Conservation (phyloP, 2,113 vertebrate species). For the Psittacula cyanocephala region DNA sequence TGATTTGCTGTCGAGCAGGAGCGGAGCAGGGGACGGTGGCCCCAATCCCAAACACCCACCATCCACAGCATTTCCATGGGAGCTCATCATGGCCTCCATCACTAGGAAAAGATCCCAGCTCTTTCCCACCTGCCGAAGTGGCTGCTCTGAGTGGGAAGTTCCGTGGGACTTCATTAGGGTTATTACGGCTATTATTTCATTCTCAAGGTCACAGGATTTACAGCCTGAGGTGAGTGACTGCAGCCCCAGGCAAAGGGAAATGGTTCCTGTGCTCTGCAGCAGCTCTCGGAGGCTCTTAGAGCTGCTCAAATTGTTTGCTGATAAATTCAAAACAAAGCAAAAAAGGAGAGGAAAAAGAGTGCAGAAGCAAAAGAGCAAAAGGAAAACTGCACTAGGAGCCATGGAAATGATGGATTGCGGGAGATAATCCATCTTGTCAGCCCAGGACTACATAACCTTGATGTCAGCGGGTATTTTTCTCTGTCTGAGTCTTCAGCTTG, state of each 20-base stretch:
- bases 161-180: slow-evolving; percentile 12
- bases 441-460: slow-evolving; percentile 71
- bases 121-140: slow-evolving; percentile 27
- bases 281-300: slow-evolving; percentile 65
- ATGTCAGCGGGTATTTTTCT: slow-evolving; percentile 71
- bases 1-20: neutral
- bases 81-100: neutral
- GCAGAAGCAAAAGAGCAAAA: slow-evolving; percentile 11
- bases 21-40: neutral
- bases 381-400: slow-evolving; percentile 50
- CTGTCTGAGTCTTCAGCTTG: slow-evolving; percentile 51
- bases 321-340: neutral
- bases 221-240: slow-evolving; percentile 69
- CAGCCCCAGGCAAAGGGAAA: slow-evolving; percentile 67
- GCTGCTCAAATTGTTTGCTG: slow-evolving; percentile 69
- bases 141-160: slow-evolving; percentile 4
- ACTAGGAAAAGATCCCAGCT: neutral
- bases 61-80: neutral
- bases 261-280: slow-evolving; percentile 66
- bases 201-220: slow-evolving; percentile 72
- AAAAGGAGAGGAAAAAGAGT: neutral
- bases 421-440: slow-evolving; percentile 71
- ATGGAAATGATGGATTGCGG: slow-evolving; percentile 38
- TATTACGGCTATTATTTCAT: slow-evolving; percentile 55
- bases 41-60: neutral